phyloP scores from a whole-genome alignment of 2,113 vertebrate species.

The Phainopepla nitens region DNA sequence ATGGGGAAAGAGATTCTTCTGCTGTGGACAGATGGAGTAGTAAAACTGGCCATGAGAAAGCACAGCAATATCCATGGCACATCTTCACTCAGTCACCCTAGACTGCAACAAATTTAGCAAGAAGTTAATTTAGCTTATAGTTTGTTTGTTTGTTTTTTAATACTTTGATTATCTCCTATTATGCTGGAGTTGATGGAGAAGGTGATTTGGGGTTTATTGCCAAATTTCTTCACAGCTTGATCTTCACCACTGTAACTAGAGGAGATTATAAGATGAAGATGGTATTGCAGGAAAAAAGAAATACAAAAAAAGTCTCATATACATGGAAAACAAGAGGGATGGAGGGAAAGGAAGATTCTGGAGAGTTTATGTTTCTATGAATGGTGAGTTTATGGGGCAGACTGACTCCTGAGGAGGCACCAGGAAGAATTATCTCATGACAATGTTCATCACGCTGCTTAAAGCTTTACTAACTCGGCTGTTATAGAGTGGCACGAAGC shows the following conservation, averaged over 20 bases:
- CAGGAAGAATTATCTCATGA: not conserved
- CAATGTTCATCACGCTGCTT: not conserved
- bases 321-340: not conserved
- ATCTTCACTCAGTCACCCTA: not conserved
- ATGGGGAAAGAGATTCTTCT: not conserved
- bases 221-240: not conserved
- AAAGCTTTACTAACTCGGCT: not conserved
- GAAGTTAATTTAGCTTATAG: not conserved
- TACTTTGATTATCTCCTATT: not conserved
- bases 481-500: not conserved
- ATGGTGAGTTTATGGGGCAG: not conserved
- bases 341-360: not conserved
- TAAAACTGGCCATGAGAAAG: not conserved
- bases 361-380: not conserved
- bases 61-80: not conserved
- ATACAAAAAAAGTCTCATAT: not conserved
- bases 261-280: not conserved
- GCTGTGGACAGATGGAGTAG: slow-evolving; percentile 26
- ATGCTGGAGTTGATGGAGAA: not conserved
- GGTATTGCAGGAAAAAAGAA: not conserved
- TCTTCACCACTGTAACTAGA: not conserved
- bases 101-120: not conserved
- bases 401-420: not conserved
- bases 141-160: not conserved
- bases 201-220: not conserved